Evolutionary conservation across 2,113 vertebrate species (phyloP).

Genomic region (Nerophis ophidion): DNA sequence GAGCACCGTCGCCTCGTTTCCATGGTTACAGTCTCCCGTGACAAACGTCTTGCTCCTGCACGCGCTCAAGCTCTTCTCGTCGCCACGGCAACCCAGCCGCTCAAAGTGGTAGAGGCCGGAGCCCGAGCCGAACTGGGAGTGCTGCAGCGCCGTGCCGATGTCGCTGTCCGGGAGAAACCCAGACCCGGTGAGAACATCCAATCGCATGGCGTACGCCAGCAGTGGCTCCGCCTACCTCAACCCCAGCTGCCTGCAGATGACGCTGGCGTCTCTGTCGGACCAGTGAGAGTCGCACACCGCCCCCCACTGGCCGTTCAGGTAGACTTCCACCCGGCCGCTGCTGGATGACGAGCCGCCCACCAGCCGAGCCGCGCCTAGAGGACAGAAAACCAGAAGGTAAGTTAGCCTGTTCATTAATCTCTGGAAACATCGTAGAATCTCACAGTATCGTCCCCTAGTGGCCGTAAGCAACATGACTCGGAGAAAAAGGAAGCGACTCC

Average conservation of each 20-base stretch:
- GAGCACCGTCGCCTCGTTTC: slow-evolving; percentile 69
- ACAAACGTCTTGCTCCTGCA: slow-evolving; percentile 75
- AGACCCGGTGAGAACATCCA: background rate
- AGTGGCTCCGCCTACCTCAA: slow-evolving; percentile 64
- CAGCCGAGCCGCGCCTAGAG: slow-evolving; percentile 75
- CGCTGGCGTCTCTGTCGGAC: slow-evolving; percentile 83
- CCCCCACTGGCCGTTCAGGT: slow-evolving; percentile 82
- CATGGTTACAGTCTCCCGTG: slow-evolving; percentile 77
- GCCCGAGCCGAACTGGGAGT: slow-evolving; percentile 62
- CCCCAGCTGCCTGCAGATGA: slow-evolving; percentile 85
- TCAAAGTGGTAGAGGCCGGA: slow-evolving; percentile 78
- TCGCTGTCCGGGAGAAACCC: slow-evolving; percentile 61
- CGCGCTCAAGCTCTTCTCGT: slow-evolving; percentile 76
- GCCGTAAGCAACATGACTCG: too few relatives aligned
- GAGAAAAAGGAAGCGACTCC: too few relatives aligned
- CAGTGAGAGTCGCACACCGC: slow-evolving; percentile 81
- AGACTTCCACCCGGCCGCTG: slow-evolving; percentile 76
- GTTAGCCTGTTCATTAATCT: background rate
- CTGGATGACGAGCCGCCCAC: slow-evolving; percentile 63
- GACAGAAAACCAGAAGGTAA: background rate
- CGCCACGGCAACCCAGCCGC: slow-evolving; percentile 80
- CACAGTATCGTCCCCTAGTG: too few relatives aligned
- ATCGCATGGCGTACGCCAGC: background rate
- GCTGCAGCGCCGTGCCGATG: slow-evolving; percentile 75
- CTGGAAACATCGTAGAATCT: too few relatives aligned